These are phyloP conservation scores for Diglossa brunneiventris DNA, from an alignment of 2,113 vertebrate genomes.

Conservation along the genomic window DNA sequence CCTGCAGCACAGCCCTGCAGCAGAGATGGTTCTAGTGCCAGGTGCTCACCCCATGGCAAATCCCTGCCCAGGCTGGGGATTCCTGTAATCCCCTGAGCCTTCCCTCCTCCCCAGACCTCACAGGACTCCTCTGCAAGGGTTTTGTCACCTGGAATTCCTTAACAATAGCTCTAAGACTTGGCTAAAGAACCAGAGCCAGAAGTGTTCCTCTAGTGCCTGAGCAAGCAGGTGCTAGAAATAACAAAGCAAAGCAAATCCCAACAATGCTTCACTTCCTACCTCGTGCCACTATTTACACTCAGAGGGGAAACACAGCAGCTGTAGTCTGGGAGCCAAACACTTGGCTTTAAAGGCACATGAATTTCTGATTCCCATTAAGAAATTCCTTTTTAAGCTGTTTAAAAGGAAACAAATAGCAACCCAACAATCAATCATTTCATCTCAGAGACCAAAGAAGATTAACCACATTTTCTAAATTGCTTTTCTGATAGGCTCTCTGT, in stretches of 20 bases:
- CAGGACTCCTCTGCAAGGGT: neutral
- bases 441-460: slow-evolving; percentile 32
- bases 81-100: rapidly evolving
- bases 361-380: slow-evolving; percentile 8
- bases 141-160: neutral
- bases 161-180: neutral
- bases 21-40: neutral
- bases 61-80: neutral
- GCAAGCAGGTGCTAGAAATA: slow-evolving; percentile 10
- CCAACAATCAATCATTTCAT: slow-evolving; percentile 10
- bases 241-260: slow-evolving; percentile 31
- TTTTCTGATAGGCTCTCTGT: neutral
- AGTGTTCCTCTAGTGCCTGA: neutral
- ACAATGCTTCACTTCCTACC: slow-evolving; percentile 33
- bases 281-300: neutral
- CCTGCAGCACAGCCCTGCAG: rapidly evolving
- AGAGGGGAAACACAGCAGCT: neutral
- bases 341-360: slow-evolving; percentile 31
- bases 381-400: slow-evolving; percentile 12
- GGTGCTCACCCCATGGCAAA: neutral
- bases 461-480: neutral
- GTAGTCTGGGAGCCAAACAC: neutral
- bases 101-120: neutral
- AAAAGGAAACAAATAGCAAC: slow-evolving; percentile 28
- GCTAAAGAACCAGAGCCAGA: neutral